These are phyloP conservation scores for Beris morrisii DNA, from an alignment of 2,888 invertebrate species.

Conservation along the genomic window DNA sequence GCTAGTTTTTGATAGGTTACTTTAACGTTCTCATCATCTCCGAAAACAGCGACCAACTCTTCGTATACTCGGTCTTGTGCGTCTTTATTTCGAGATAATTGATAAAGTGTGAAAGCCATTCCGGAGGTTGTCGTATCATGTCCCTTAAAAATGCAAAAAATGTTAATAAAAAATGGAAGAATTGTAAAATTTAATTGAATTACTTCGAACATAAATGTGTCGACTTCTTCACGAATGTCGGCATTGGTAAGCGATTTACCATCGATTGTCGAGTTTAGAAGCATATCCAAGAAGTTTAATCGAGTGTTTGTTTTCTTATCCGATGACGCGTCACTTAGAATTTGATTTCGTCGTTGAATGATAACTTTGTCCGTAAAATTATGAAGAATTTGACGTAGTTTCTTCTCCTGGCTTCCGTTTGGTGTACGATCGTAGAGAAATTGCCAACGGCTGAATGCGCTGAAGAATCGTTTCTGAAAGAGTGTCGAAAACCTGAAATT, in stretches of 20 bases:
- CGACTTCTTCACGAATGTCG: conserved; percentile 30
- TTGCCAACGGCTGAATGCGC: conserved; percentile 8
- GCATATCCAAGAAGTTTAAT: conserved; percentile 25
- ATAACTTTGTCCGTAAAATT: conserved; percentile 22
- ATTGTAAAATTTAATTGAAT: not conserved
- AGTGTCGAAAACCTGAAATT: conserved; percentile 11
- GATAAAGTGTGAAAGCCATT: conserved; percentile 29
- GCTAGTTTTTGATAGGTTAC: conserved; percentile 47
- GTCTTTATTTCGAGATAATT: conserved; percentile 36
- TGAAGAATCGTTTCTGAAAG: conserved; percentile 26
- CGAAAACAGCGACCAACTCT: conserved; percentile 46
- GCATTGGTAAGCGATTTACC: conserved; percentile 24
- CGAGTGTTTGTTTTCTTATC: not conserved
- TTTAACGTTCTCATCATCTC: conserved; percentile 42
- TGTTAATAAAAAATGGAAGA: not conserved
- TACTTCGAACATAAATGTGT: conserved; percentile 31
- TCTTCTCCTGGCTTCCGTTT: conserved; percentile 5
- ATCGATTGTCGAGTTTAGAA: conserved; percentile 16
- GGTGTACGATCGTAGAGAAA: conserved; percentile 13
- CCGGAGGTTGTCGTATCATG: conserved; percentile 32
- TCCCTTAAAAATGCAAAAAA: conserved; percentile 14
- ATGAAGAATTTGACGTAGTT: conserved; percentile 21
- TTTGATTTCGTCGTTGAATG: conserved; percentile 11
- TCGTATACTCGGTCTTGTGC: conserved; percentile 48
- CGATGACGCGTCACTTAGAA: conserved; percentile 3